Percentiles rank a stretch among this genome's conserved stretches.
phyloP scores from a whole-genome alignment of 2,797 vertebrate genomes.

The Gephyroberyx darwinii region DNA sequence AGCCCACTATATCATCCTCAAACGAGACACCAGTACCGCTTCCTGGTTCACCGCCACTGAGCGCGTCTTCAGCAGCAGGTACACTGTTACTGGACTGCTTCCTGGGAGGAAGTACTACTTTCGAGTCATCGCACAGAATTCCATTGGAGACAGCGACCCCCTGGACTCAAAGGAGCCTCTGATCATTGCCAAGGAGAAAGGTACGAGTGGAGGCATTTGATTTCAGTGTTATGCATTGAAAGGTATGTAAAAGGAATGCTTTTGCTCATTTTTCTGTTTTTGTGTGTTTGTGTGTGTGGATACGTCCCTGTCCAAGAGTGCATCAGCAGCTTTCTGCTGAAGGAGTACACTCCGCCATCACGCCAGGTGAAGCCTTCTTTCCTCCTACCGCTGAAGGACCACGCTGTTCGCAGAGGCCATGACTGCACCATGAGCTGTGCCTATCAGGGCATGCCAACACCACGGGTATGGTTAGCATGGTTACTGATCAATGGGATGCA shows the following conservation, averaged over 20 bases:
- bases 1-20: conserved; percentile 74
- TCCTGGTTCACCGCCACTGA: conserved; percentile 75
- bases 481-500: neutral
- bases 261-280: neutral
- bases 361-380: conserved; percentile 71
- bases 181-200: conserved; percentile 72
- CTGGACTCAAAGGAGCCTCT: conserved; percentile 76
- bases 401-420: conserved; percentile 52
- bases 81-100: conserved; percentile 71
- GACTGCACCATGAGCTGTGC: conserved; percentile 77
- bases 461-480: conserved; percentile 34
- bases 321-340: conserved; percentile 57
- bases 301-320: conserved; percentile 31
- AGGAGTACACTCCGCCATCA: conserved; percentile 53
- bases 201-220: conserved; percentile 11
- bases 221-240: neutral
- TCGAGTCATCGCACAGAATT: conserved; percentile 73
- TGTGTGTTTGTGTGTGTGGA: neutral
- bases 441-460: conserved; percentile 70
- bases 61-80: conserved; percentile 76
- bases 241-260: neutral
- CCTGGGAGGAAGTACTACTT: conserved; percentile 80
- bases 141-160: conserved; percentile 72
- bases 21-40: conserved; percentile 73
- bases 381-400: conserved; percentile 71